Evolutionary conservation across 2,113 vertebrate genomes (phyloP).

Genomic region (Heterocephalus glaber): DNA sequence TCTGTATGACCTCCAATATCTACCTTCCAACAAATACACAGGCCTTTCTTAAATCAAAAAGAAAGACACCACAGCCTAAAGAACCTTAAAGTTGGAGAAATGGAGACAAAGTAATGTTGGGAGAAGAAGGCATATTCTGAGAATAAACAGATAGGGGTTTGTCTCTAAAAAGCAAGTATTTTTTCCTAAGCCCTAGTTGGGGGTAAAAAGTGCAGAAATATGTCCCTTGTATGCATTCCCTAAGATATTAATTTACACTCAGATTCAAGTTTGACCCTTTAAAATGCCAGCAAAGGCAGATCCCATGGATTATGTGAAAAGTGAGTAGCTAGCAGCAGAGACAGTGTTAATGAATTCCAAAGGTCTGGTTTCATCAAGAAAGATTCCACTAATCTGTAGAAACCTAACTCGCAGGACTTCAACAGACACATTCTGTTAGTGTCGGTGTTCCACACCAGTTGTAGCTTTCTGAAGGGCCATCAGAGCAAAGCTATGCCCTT

Average conservation of each 20-base stretch:
- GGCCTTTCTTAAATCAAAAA: not conserved
- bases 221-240: not conserved
- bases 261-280: conserved; percentile 58
- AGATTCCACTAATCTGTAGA: conserved; percentile 88
- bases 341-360: conserved; percentile 84
- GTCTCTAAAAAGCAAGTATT: not conserved
- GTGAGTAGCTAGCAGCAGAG: conserved; percentile 70
- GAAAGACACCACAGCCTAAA: not conserved
- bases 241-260: not conserved
- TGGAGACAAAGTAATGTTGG: not conserved
- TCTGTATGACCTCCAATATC: rapidly evolving
- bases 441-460: conserved; percentile 90
- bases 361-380: conserved; percentile 84
- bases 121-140: not conserved
- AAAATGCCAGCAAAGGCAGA: conserved; percentile 53
- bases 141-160: not conserved
- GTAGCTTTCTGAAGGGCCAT: conserved; percentile 88
- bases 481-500: conserved; percentile 87
- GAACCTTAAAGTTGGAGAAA: not conserved
- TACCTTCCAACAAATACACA: not conserved
- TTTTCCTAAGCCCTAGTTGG: not conserved
- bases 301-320: not conserved
- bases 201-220: conserved; percentile 1
- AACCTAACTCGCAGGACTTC: conserved; percentile 85
- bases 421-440: conserved; percentile 86